phyloP scores from a whole-genome alignment of 2,113 vertebrate species.

The Axis porcinus region DNA sequence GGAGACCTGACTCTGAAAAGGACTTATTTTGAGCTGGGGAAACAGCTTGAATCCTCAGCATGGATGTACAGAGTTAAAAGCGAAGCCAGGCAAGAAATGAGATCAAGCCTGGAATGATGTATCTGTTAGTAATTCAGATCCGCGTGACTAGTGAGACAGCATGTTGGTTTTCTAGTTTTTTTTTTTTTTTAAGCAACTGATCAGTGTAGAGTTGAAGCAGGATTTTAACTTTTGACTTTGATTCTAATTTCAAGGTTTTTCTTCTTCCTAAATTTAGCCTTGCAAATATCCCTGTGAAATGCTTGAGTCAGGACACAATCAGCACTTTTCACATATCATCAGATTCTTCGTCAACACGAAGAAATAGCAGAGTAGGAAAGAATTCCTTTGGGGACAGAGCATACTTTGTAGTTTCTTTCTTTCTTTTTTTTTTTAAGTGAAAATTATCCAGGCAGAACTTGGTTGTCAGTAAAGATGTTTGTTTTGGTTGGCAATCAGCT shows the following conservation, averaged over 20 bases:
- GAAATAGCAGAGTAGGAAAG: not conserved
- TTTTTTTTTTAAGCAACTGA: conserved; percentile 32
- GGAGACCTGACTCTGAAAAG: conserved; percentile 27
- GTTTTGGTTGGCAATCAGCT: conserved; percentile 61
- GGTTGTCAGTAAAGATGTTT: conserved; percentile 55
- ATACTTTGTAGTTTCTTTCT: not conserved
- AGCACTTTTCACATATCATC: not conserved
- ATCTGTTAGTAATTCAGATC: conserved; percentile 61
- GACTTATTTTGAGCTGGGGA: conserved; percentile 15
- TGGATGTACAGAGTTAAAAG: conserved; percentile 19
- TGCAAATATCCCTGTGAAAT: not conserved
- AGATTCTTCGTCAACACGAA: not conserved
- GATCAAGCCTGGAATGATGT: not conserved
- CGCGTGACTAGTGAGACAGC: not conserved
- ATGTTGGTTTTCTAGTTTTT: not conserved
- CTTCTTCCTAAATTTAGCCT: not conserved
- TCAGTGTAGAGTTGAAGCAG: not conserved
- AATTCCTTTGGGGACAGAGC: conserved; percentile 39
- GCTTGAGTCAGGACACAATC: not conserved
- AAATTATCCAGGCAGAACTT: conserved; percentile 44
- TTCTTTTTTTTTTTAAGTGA: not conserved
- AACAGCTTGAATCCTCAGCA: not conserved
- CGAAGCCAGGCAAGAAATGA: conserved; percentile 29
- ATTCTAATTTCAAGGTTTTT: not conserved
- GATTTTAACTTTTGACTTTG: not conserved